Evolutionary conservation across 2,888 invertebrate species (phyloP).

Genomic region (Agriopis aurantiaria): DNA sequence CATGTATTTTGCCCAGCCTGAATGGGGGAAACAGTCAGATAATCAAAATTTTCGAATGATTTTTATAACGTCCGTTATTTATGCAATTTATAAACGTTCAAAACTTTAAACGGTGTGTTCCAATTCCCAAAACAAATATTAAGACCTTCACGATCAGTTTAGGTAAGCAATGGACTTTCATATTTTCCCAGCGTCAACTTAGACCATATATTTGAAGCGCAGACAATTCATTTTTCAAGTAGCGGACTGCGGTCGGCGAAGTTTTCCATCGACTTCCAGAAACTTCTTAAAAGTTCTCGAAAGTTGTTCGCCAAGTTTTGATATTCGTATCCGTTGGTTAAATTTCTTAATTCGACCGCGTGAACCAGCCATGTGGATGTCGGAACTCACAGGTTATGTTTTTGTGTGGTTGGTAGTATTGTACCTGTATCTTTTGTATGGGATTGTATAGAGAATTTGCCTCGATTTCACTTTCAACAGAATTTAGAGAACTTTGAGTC

Average conservation of each 20-base stretch:
- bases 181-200: slow-evolving; percentile 70
- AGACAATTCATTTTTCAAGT: slow-evolving; percentile 85
- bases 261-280: slow-evolving; percentile 64
- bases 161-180: slow-evolving; percentile 62
- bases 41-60: too few relatives aligned
- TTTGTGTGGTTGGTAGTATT: slow-evolving; percentile 22
- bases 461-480: slow-evolving; percentile 21
- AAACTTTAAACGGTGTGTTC: slow-evolving; percentile 19
- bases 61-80: not conserved
- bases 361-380: slow-evolving; percentile 51
- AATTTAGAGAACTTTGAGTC: slow-evolving; percentile 9
- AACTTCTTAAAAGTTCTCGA: slow-evolving; percentile 59
- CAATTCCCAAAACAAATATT: slow-evolving; percentile 29
- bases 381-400: slow-evolving; percentile 46
- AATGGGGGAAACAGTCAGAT: too few relatives aligned
- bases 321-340: slow-evolving; percentile 76
- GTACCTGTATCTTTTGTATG: slow-evolving; percentile 32
- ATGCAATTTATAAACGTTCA: slow-evolving; percentile 21
- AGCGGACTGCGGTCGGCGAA: slow-evolving; percentile 65
- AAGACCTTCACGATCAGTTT: slow-evolving; percentile 20
- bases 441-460: slow-evolving; percentile 21
- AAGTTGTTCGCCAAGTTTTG: slow-evolving; percentile 70
- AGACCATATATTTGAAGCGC: slow-evolving; percentile 79
- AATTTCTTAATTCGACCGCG: slow-evolving; percentile 72
- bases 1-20: too few relatives aligned